These are phyloP conservation scores for Gobius niger DNA, from an alignment of 2,113 vertebrate species.

Conservation along the genomic window DNA sequence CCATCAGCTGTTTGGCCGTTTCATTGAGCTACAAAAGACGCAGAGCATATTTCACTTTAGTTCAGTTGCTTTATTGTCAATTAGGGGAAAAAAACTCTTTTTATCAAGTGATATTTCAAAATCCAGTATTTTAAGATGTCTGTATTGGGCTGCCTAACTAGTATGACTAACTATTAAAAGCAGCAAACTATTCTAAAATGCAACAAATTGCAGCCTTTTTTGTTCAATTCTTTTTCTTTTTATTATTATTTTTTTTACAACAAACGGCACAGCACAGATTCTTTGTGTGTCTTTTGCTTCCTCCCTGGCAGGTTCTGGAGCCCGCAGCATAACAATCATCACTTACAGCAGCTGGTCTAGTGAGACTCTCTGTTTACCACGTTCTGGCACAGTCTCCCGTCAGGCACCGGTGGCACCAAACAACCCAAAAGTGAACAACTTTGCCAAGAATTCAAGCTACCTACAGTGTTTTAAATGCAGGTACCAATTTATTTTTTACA, in stretches of 20 bases:
- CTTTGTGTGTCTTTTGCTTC: constrained; percentile 31
- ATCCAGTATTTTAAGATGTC: too few relatives aligned
- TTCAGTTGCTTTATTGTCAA: too few relatives aligned
- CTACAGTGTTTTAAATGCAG: not conserved
- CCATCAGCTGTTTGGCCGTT: constrained; percentile 95
- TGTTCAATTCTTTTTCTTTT: not conserved
- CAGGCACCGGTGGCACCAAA: constrained; percentile 18
- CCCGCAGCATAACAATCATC: constrained; percentile 42
- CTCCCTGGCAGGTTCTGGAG: constrained; percentile 47
- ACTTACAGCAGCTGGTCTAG: constrained; percentile 40
- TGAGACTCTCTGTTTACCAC: constrained; percentile 31
- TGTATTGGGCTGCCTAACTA: too few relatives aligned
- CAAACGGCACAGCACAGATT: constrained; percentile 1
- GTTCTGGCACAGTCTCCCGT: constrained; percentile 11
- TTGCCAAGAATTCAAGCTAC: not conserved
- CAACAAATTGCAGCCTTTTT: too few relatives aligned
- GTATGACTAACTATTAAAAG: too few relatives aligned
- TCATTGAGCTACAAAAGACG: constrained; percentile 85
- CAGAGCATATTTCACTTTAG: too few relatives aligned
- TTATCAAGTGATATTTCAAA: too few relatives aligned
- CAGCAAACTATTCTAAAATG: too few relatives aligned
- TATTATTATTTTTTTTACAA: constrained; percentile 13
- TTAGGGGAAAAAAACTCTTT: too few relatives aligned
- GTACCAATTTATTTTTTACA: not conserved
- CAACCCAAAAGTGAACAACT: constrained; percentile 12